These are phyloP conservation scores for Pantherophis guttatus DNA, from an alignment of 2,113 vertebrate genomes.

Conservation along the genomic window DNA sequence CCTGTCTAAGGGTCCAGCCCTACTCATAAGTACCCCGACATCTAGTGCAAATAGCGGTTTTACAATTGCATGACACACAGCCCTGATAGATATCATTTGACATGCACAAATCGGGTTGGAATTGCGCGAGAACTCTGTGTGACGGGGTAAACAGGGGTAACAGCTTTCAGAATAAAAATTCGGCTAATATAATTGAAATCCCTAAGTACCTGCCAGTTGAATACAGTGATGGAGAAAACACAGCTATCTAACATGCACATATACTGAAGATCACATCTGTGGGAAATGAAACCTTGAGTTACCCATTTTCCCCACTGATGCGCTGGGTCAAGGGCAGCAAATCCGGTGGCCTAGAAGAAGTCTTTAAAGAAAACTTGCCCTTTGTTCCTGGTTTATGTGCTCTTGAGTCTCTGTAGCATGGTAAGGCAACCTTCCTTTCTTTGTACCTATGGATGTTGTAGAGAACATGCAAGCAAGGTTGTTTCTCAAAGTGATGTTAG, in stretches of 20 bases:
- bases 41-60: conserved; percentile 72
- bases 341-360: conserved; percentile 28
- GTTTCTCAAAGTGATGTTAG: conserved; percentile 37
- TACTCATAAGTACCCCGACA: conserved; percentile 1
- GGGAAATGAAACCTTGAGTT: conserved; percentile 42
- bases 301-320: conserved; percentile 21
- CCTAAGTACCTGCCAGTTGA: conserved; percentile 27
- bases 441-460: conserved; percentile 36
- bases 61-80: conserved; percentile 46
- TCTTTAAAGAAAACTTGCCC: conserved; percentile 43
- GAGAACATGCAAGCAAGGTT: conserved; percentile 31
- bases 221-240: conserved; percentile 37
- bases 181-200: conserved; percentile 27
- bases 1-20: conserved; percentile 1
- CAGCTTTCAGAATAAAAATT: conserved; percentile 4
- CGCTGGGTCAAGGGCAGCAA: conserved; percentile 34
- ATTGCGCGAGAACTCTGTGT: not conserved
- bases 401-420: not conserved
- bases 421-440: conserved; percentile 21
- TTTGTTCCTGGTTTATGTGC: conserved; percentile 12
- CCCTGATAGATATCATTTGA: not conserved
- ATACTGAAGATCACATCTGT: conserved; percentile 40
- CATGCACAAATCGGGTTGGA: conserved; percentile 1
- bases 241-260: conserved; percentile 46
- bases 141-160: not conserved